phyloP scores from a whole-genome alignment of 1,140 invertebrate species.

The Holotrichia oblita region DNA sequence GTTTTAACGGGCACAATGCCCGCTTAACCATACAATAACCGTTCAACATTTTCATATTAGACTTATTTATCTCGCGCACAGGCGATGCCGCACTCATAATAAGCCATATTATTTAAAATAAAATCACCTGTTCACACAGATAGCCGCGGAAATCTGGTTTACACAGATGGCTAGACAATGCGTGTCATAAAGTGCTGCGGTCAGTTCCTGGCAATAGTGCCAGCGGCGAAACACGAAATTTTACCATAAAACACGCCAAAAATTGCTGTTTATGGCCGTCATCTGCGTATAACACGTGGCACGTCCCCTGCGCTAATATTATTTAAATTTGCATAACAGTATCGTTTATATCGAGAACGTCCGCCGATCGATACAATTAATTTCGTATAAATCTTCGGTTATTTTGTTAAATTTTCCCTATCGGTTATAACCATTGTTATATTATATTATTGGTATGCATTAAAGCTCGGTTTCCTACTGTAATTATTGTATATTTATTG shows the following conservation, averaged over 20 bases:
- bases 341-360: not conserved
- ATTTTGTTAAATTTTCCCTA: not conserved
- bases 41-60: not conserved
- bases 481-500: too few relatives aligned
- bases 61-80: not conserved
- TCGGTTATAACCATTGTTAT: not conserved
- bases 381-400: constrained; percentile 8
- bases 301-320: not conserved
- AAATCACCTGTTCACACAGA: constrained; percentile 5
- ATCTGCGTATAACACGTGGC: constrained; percentile 8
- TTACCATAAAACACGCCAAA: constrained; percentile 35
- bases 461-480: too few relatives aligned
- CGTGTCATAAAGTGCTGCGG: constrained; percentile 18
- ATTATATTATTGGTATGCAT: not conserved
- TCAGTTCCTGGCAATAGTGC: constrained; percentile 17
- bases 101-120: constrained; percentile 3
- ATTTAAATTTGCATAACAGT: constrained; percentile 8
- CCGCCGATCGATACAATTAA: not conserved
- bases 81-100: not conserved
- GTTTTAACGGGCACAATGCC: too few relatives aligned
- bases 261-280: constrained; percentile 34
- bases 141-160: constrained; percentile 6
- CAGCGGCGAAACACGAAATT: not conserved
- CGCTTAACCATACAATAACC: not conserved
- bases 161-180: constrained; percentile 11